These are phyloP conservation scores for Acrocephalus arundinaceus DNA, from an alignment of 2,113 vertebrate genomes.

Conservation along the genomic window DNA sequence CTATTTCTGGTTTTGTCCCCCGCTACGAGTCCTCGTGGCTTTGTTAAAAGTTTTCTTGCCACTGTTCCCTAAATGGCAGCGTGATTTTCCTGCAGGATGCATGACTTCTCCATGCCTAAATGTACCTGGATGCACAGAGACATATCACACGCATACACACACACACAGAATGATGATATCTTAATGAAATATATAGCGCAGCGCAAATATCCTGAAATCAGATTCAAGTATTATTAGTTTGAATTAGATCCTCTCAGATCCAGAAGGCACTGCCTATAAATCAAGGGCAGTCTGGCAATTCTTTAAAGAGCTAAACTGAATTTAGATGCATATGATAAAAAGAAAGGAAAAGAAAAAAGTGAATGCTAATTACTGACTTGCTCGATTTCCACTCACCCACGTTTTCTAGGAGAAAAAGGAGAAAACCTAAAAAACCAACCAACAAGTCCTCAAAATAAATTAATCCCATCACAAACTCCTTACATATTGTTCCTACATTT, in stretches of 20 bases:
- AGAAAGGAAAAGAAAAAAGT: slow-evolving; percentile 61
- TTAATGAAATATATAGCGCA: slow-evolving; percentile 43
- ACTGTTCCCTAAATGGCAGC: background rate
- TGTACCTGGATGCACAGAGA: background rate
- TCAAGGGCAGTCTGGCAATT: slow-evolving; percentile 67
- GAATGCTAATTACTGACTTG: slow-evolving; percentile 33
- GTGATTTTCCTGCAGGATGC: background rate
- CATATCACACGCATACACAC: background rate
- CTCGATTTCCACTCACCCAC: slow-evolving; percentile 10
- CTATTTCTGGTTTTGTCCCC: fast-evolving
- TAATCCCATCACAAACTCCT: slow-evolving; percentile 36
- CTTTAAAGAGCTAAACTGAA: slow-evolving; percentile 64
- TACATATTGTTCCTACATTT: slow-evolving; percentile 40
- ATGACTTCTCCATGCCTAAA: background rate
- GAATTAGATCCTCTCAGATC: slow-evolving; percentile 61
- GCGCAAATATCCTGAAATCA: slow-evolving; percentile 40
- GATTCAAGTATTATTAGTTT: slow-evolving; percentile 65
- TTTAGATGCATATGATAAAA: slow-evolving; percentile 58
- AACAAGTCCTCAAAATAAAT: slow-evolving; percentile 47
- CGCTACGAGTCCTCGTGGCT: fast-evolving
- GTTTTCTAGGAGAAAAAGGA: background rate
- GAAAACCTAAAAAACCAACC: background rate
- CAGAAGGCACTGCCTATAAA: slow-evolving; percentile 61
- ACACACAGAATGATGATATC: background rate
- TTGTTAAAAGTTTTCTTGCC: slow-evolving; percentile 13